Percentiles rank a stretch among this genome's conserved stretches.
Evolutionary conservation across 2,113 vertebrate genomes (phyloP).

Genomic region (Eulemur macaco): DNA sequence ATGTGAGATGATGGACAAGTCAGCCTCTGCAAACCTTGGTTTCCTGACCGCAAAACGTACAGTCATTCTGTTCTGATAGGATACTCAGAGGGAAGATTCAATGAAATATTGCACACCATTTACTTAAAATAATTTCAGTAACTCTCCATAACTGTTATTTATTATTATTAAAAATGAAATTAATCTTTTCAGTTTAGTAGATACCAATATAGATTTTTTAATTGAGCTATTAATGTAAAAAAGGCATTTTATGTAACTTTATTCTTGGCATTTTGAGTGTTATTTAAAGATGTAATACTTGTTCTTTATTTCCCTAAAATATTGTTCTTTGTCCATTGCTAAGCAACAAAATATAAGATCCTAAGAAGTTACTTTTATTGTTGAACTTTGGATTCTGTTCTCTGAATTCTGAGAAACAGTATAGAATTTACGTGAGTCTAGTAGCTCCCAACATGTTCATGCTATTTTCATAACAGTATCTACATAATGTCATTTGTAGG

Average conservation of each 20-base stretch:
- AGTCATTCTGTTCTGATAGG: background rate
- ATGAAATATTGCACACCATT: background rate
- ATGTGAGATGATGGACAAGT: background rate
- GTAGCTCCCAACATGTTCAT: background rate
- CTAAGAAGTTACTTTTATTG: background rate
- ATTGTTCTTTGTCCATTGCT: background rate
- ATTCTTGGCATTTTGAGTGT: background rate
- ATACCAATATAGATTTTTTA: background rate
- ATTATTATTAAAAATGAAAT: conserved; percentile 5
- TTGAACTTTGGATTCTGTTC: background rate
- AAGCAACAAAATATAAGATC: background rate
- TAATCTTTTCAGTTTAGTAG: background rate
- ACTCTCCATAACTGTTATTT: background rate
- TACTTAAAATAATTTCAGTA: background rate
- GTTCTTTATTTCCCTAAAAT: conserved; percentile 26
- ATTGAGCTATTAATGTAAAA: background rate
- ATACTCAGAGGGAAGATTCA: background rate
- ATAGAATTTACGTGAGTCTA: background rate
- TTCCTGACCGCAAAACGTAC: background rate
- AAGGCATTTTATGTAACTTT: background rate
- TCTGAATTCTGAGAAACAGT: background rate
- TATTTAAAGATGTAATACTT: background rate
- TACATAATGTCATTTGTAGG: background rate
- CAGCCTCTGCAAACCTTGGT: background rate
- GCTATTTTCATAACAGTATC: background rate